These are phyloP conservation scores for Tetragnatha versicolor DNA, from an alignment of 1,140 invertebrate species.

Conservation along the genomic window DNA sequence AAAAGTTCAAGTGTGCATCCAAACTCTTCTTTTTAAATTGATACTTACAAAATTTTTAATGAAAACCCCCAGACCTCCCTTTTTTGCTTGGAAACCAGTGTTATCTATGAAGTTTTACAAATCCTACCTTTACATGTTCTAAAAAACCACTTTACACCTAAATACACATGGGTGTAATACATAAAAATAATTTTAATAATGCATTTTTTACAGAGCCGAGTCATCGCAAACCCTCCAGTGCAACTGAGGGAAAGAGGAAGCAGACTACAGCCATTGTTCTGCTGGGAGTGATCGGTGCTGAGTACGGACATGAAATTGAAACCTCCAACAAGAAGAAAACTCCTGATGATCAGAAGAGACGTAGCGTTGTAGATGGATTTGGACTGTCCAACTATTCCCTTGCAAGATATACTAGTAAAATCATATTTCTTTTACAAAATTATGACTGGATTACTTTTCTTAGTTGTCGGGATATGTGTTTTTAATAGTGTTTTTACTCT, in stretches of 20 bases:
- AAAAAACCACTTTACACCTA: too few species aligned
- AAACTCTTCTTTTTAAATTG: too few species aligned
- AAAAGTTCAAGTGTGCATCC: too few species aligned
- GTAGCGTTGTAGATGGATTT: slow-evolving; percentile 86
- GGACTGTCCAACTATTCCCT: slow-evolving; percentile 90
- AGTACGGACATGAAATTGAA: slow-evolving; percentile 77
- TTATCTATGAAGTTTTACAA: too few species aligned
- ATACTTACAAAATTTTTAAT: too few species aligned
- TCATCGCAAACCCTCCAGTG: slow-evolving; percentile 80
- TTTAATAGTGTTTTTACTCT: too few species aligned
- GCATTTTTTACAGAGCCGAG: slow-evolving; percentile 65
- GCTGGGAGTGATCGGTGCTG: slow-evolving; percentile 95
- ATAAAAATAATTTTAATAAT: too few species aligned
- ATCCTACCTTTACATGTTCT: too few species aligned
- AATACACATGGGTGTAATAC: too few species aligned
- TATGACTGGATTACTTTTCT: background rate
- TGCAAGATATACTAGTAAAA: slow-evolving; percentile 83
- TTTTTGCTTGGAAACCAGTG: too few species aligned
- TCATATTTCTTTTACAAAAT: background rate
- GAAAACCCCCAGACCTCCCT: too few species aligned
- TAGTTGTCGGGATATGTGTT: too few species aligned
- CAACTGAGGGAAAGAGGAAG: slow-evolving; percentile 88
- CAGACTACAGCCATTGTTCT: slow-evolving; percentile 97
- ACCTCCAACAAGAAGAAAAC: slow-evolving; percentile 62
- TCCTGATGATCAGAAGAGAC: slow-evolving; percentile 71